phyloP scores from a whole-genome alignment of 2,888 invertebrate species.

The Aphrophora alni region DNA sequence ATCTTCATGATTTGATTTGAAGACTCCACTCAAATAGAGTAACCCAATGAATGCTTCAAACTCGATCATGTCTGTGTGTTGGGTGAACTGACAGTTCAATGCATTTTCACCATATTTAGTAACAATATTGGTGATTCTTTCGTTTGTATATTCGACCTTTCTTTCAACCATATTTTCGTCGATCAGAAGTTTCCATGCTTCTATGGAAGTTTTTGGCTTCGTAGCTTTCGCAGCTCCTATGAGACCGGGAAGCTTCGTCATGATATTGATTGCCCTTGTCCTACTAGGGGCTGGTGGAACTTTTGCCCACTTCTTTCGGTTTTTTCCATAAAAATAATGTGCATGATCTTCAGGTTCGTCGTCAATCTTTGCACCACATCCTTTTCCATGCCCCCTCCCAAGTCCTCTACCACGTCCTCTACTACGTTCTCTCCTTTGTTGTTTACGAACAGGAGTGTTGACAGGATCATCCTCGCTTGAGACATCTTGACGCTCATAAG shows the following conservation, averaged over 20 bases:
- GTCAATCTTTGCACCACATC: neutral
- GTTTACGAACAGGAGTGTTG: no score
- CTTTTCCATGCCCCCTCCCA: neutral
- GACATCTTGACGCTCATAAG: no score
- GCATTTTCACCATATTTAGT: neutral
- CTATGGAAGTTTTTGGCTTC: neutral
- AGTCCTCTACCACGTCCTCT: no score
- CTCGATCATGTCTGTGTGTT: neutral
- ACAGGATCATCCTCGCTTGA: no score
- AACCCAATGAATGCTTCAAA: neutral
- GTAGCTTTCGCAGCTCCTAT: neutral
- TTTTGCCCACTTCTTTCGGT: neutral
- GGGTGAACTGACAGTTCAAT: neutral
- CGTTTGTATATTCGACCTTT: neutral
- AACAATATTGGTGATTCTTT: constrained; percentile 7
- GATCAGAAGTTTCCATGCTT: neutral
- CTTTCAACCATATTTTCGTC: neutral
- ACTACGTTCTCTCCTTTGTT: no score
- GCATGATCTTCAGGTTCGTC: neutral
- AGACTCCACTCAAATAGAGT: neutral
- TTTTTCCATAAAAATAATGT: neutral
- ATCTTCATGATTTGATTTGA: no score
- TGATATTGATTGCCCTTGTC: constrained; percentile 2
- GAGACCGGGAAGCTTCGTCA: neutral
- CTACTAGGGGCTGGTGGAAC: neutral